Base-by-base conservation (phyloP, 1,140 invertebrate genomes). In the Zaprionus gabonicus region DNA sequence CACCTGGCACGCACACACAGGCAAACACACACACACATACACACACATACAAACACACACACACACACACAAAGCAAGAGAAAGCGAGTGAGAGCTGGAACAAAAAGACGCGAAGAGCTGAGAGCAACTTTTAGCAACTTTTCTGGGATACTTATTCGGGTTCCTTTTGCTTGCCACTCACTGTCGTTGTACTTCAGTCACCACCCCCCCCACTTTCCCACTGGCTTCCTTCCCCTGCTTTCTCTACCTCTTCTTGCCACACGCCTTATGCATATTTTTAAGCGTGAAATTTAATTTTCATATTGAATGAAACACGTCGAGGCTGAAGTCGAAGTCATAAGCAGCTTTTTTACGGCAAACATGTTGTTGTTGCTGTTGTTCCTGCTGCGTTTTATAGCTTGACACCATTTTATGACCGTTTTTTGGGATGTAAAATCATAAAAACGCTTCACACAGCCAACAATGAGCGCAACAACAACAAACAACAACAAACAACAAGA, bases 261-360 rank as follows among this genome's bases (percentile, higher is more conserved):
- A 59, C 44, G 27, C 55, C 64, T 75, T 70, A 57, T 73, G 57
- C 63, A 66, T 41, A 59, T 60, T 71, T 71, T 75, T 41, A 49
- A 64, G 71, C 49, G 53, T 69, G 46, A 71, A 75, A 75, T 75
- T 75, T 63, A 74, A 74, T 74, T 74, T 74, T 74, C 58, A 74
- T 69, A 74, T 69, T 69, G 65, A 74, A 69, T 74, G 36, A 68
- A 66, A 72, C 20, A 10, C 69, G 69, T 38, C 36, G 49, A 23
- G 57, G 57, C 57, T 46, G n/a, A 27, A 27, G 55, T 12, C 66
- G 23, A 49, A 57, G 69, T 36, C 69, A 57, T 38, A 57, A 64
- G 51, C 70, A 71, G 31, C 65, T 55, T 67, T 67, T 67, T 72
- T 67, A 51, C 56, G 41, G 23, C 23, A 27, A 53, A 12, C 36